Conservation (phyloP, 2,797 vertebrate genomes). For the Petrocephalus schoutedeni region DNA sequence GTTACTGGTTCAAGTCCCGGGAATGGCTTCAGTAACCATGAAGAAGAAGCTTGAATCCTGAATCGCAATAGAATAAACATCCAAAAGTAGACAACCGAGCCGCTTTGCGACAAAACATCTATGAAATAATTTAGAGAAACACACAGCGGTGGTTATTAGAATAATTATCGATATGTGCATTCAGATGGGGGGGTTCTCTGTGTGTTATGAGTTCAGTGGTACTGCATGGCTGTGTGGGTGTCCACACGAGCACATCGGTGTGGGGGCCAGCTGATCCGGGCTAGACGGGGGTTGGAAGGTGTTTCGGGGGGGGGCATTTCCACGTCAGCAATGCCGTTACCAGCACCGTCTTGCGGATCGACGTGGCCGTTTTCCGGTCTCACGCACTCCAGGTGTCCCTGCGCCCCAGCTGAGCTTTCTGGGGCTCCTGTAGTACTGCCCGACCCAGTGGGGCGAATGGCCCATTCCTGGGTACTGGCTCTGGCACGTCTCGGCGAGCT, state of each 20-base stretch:
- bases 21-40: background rate
- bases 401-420: background rate
- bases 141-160: background rate
- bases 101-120: background rate
- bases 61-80: background rate
- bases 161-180: background rate
- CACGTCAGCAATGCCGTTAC: background rate
- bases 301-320: background rate
- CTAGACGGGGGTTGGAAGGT: background rate
- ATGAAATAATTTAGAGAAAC: background rate
- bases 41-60: background rate
- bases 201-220: background rate
- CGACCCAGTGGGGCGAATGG: constrained; percentile 18
- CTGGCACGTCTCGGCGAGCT: constrained; percentile 67
- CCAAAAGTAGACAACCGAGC: background rate
- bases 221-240: background rate
- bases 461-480: constrained; percentile 58
- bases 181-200: background rate
- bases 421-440: background rate
- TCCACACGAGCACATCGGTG: background rate
- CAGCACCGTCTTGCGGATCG: background rate
- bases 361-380: background rate
- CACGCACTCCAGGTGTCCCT: background rate
- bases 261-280: background rate
- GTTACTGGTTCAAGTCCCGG: background rate